Conservation (phyloP, 2,113 vertebrate genomes). For the Rhinopomastus cyanomelas region DNA sequence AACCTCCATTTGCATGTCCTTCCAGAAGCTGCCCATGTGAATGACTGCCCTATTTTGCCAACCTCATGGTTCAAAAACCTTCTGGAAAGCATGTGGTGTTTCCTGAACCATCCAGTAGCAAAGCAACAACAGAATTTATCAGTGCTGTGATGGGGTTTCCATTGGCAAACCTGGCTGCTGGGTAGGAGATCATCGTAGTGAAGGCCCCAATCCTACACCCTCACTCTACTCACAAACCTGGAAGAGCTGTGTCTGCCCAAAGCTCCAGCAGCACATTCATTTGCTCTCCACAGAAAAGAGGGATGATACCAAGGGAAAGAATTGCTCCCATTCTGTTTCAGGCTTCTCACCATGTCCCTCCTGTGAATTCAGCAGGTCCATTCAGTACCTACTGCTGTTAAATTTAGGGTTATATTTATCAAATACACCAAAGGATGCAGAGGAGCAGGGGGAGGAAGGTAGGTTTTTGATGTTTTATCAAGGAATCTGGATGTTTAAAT, state of each 20-base stretch:
- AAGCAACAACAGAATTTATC: not conserved
- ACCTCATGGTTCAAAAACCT: not conserved
- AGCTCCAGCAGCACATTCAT: not conserved
- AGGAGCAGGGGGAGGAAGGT: accelerated
- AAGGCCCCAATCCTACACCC: not conserved
- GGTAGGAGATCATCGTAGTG: not conserved
- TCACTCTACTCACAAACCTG: not conserved
- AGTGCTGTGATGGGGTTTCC: not conserved
- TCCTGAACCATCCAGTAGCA: accelerated
- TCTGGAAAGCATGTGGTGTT: not conserved
- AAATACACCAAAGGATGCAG: not conserved
- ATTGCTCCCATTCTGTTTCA: not conserved
- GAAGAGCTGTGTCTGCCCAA: not conserved
- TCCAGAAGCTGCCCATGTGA: accelerated
- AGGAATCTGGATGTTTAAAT: not conserved
- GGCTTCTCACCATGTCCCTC: not conserved
- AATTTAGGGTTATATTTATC: not conserved
- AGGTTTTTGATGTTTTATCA: not conserved
- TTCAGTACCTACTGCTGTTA: not conserved
- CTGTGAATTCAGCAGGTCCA: accelerated
- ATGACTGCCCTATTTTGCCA: not conserved
- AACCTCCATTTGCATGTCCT: not conserved
- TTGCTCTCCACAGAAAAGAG: not conserved
- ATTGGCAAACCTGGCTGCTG: not conserved
- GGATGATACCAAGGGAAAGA: not conserved